Base-by-base conservation (phyloP, 2,888 invertebrate genomes). In the Cyclophora albipunctata region DNA sequence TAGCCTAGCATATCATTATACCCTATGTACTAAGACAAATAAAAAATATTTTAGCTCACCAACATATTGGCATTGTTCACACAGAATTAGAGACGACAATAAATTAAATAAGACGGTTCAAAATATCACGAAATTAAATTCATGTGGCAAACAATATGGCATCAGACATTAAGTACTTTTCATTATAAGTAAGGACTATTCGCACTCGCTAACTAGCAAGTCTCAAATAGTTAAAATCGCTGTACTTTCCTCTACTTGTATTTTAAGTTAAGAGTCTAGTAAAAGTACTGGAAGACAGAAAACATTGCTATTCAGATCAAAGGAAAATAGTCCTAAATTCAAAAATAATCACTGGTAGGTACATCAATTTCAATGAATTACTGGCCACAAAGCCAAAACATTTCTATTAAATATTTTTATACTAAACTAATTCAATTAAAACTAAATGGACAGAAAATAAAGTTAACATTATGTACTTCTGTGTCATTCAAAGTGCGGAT, bases 111-210 rank as follows among this genome's bases (percentile, higher is more conserved):
- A 80, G 72, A 78, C 69, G 75, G 75, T 75, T 75, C 76, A 84
- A 81, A 76, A 81, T 83, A 85, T 85, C 84, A 86, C 83, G 81
- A 84, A 82, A 82, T 67, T 75, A 81, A 81, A 84, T 78, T 82
- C 82, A 81, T 68, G 87, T 86, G 85, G 87, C 86, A 86, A 86
- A 85, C 75, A 78, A 85, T 87, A 88, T 88, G 87, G 87, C 86
- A 86, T 81, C 84, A 82, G 85, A 78, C 78, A 53, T 85, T 87
- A 87, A 87, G 86, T 86, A 86, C 85, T 76, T 20, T 82, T 78
- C 56, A 70, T 73, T 77, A 43, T 69, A 78, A 75, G 75, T 77
- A 78, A 71, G 74, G 66, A 68, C 68, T 71, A 73, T 63, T 62
- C 60, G 62, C 51, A 67, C 66, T 50, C 46, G 20, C 7, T 3